Base-by-base conservation (phyloP, 2,113 vertebrate species). In the Proteles cristata region DNA sequence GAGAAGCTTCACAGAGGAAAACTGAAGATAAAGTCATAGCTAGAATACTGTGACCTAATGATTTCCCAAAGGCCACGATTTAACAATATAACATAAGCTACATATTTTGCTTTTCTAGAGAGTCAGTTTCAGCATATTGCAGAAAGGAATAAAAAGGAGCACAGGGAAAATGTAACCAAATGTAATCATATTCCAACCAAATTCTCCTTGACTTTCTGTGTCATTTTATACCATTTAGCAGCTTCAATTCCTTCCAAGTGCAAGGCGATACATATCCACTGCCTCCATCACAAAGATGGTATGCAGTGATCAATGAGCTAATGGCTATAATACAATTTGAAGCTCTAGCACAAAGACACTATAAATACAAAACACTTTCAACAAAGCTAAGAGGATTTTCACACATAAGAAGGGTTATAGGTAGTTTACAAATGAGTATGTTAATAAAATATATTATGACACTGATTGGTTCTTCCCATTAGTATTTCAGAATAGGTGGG, bases 331-430 rank as follows among this genome's bases (percentile, higher is more conserved):
- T 14, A 53, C n/a, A 94, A 53, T 58, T 5, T 79, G 61, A 84
- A 85, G 76, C 43, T 65, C 58, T 73, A 89, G 61, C n/a, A 66
- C n/a, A 84, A 73, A 92, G 65, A 92, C 19, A 85, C 16, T 45
- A 31, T 50, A 84, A 82, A 77, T 63, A 96, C 66, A 97, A 90
- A 96, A 96, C 15, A 85, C 26, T 95, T 94, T 89, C 53, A 90
- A 97, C 43, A 92, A 85, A 88, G 66, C 43, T 77, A 17, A 95
- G 58, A 76, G 90, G n/a, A 88, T 80, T 88, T 84, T 69, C 63
- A 96, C 83, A 94, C 86, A 35, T 35, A 35, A 76, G 84, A 89
- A 53, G 4, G 45, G 85, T 79, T 68, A 77, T 81, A 93, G 39
- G 5, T 48, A 17, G 35, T 45, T 65, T 81, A 71, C 45, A 35